Base-by-base conservation (phyloP, 2,113 vertebrate species). In the Leptosomus discolor region DNA sequence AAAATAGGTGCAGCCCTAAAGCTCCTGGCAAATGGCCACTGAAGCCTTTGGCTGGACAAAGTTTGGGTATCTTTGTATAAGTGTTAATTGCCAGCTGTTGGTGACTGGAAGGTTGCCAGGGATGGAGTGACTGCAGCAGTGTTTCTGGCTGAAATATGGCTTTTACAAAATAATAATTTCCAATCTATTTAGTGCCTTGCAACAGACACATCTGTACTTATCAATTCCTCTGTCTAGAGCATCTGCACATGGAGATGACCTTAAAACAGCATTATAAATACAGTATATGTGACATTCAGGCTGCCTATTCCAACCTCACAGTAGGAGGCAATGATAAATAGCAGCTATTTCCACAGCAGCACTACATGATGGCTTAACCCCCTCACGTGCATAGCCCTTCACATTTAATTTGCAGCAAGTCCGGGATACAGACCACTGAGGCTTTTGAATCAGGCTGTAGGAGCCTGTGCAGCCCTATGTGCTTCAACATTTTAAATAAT, bases 41-140 rank as follows among this genome's bases (percentile, higher is more conserved):
- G 74, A 85, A 76, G 77, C 89, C 61, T 82, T 88, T 71, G 90
- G 69, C 69, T 87, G 91, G 70, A 85, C 88, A 82, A 95, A 85
- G 90, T 95, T 96, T 90, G 94, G 85, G 77, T 90, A 95, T 94
- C 76, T 75, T 79, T 94, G 82, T 92, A 61, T 92, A 94, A 96
- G 93, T 89, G 89, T 92, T 96, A 97, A 97, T 97, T 97, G 92
- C 92, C 97, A 97, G 96, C 94, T 96, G 94, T 93, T 97, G 74
- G 78, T 85, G 84, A 37, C 79, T 97, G 96, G 92, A 85, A 56
- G 30, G 48, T 27, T 95, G 94, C 96, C 97, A 97, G 86, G 27
- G 36, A 51, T 26, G 77, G 78, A 76, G 64, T 21, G 75, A 85
- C 83, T 95, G 67, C 61, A 68, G 46, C 63, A 84, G 51, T 50